Base-by-base conservation (phyloP, 2,797 vertebrate species). In the Tragopan temminckii region DNA sequence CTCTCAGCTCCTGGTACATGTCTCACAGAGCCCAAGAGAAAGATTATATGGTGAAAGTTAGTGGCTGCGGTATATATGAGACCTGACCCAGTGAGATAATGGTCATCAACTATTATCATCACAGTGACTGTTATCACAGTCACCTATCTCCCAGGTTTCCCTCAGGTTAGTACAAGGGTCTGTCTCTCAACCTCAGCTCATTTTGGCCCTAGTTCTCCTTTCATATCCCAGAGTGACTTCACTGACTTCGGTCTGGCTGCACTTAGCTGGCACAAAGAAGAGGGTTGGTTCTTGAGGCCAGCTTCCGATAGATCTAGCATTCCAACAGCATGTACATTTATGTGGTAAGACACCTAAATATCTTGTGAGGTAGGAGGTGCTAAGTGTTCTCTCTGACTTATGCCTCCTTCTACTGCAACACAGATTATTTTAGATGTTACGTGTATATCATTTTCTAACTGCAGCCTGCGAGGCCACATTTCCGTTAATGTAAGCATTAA, bases 401-500 rank as follows among this genome's bases (percentile, higher is more conserved):
- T 38, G 35, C 31, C 85, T 94, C 66, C 81, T 92, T 83, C 55
- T 45, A 11, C 46, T 43, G 25, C 5, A 8, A 31, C 80, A 63
- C 16, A 33, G 62, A 72, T 92, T 94, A 87, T 90, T 95, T 93
- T 75, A 87, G 79, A 48, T 10, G 87, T 74, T 27, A 53, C 12
- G 53, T 63, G 43, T 48, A 58, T n/a, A 63, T 23, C 62, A 81
- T 68, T 27, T 42, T 85, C 66, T 85, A 75, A 61, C 19, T 83
- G 38, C 64, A 82, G 35, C 33, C 45, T n/a, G 35, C 11, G 19
- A 82, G 90, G 69, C 80, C 76, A 48, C 52, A 11, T 69, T 95
- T 93, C 87, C 90, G 72, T 80, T 31, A 13, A 90, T 83, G 89
- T 72, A 90, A 95, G 92, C 88, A 90, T 82, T 67, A 80, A 95